These are phyloP conservation scores for Clitarchus hookeri DNA, from an alignment of 2,888 invertebrate species.

Conservation along the genomic window DNA sequence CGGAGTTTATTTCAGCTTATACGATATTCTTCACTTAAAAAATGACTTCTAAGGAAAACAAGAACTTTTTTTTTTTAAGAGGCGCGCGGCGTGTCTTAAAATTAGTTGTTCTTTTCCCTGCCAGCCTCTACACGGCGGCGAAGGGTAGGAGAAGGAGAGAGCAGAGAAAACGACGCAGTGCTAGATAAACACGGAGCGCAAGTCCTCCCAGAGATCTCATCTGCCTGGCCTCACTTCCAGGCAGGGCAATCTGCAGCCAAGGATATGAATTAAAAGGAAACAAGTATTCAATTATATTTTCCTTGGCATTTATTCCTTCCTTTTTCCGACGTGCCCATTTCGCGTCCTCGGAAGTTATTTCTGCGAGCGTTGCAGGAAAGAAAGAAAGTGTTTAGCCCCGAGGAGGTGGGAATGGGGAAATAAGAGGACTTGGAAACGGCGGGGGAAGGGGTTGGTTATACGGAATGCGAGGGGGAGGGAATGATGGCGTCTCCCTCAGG, in stretches of 20 bases:
- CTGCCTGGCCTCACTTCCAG: background rate
- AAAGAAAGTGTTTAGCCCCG: conserved; percentile 16
- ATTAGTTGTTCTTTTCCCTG: too few relatives aligned
- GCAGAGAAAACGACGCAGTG: too few relatives aligned
- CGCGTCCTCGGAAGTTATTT: conserved; percentile 18
- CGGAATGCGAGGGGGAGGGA: background rate
- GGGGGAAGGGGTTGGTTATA: background rate
- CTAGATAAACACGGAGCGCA: too few relatives aligned
- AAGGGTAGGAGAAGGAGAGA: too few relatives aligned
- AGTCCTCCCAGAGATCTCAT: background rate
- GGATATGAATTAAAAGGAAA: conserved; percentile 22
- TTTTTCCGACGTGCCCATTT: background rate
- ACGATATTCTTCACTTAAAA: too few relatives aligned
- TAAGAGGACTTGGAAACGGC: background rate
- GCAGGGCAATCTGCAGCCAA: background rate
- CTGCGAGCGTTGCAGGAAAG: conserved; percentile 22
- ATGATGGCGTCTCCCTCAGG: conserved; percentile 10
- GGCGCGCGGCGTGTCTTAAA: too few relatives aligned
- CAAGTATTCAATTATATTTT: conserved; percentile 27
- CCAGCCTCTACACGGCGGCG: too few relatives aligned
- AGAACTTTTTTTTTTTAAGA: too few relatives aligned
- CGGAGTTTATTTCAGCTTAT: too few relatives aligned
- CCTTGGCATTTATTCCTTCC: conserved; percentile 16
- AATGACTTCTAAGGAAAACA: too few relatives aligned
- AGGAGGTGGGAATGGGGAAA: background rate